phyloP scores from a whole-genome alignment of 2,113 vertebrate genomes.

The Empidonax traillii region DNA sequence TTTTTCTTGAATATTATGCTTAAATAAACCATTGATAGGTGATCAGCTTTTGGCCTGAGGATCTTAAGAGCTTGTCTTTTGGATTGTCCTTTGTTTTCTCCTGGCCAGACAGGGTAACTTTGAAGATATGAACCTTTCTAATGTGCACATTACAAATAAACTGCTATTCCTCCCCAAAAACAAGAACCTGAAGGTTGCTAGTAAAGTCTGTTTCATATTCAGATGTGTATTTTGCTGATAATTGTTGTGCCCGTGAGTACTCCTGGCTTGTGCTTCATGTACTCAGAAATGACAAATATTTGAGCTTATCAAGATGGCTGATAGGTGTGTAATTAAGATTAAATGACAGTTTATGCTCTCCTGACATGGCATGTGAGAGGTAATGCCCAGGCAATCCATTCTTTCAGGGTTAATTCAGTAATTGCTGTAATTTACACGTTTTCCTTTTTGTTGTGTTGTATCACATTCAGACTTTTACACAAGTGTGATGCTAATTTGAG shows the following conservation, averaged over 20 bases:
- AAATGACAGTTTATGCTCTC: not conserved
- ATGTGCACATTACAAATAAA: not conserved
- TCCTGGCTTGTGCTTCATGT: not conserved
- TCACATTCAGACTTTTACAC: not conserved
- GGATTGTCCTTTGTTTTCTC: not conserved
- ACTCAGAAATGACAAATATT: not conserved
- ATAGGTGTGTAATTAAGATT: not conserved
- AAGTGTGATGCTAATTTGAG: conserved; percentile 18
- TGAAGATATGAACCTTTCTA: not conserved
- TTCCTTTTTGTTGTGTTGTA: not conserved
- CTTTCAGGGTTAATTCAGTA: not conserved
- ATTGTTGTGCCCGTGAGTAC: not conserved
- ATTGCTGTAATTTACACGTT: not conserved
- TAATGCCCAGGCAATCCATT: not conserved
- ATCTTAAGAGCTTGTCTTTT: not conserved
- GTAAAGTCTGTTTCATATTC: not conserved
- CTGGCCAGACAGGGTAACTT: not conserved
- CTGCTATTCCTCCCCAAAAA: not conserved
- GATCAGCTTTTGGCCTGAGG: not conserved
- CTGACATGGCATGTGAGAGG: too few species aligned
- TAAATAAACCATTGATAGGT: not conserved
- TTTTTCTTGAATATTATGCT: not conserved
- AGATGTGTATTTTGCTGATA: not conserved
- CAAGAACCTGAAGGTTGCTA: not conserved
- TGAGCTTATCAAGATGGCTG: not conserved